phyloP scores from a whole-genome alignment of 2,113 vertebrate genomes.

The Microcebus tavaratra region DNA sequence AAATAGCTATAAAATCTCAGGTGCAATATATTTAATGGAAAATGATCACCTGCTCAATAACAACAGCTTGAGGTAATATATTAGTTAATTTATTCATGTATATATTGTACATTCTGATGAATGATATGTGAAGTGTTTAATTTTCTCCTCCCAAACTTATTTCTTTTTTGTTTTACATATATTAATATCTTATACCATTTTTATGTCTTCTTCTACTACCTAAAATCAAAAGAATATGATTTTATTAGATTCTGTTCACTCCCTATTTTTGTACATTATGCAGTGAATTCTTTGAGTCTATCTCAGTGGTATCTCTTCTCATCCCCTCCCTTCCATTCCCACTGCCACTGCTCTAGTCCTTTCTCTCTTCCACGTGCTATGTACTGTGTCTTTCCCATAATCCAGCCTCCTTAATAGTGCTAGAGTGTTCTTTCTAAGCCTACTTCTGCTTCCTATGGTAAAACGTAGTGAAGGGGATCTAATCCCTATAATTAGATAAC shows the following conservation, averaged over 20 bases:
- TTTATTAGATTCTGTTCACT: not conserved
- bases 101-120: slow-evolving; percentile 29
- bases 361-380: not conserved
- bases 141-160: slow-evolving; percentile 8
- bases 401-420: not conserved
- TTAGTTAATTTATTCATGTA: slow-evolving; percentile 31
- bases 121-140: not conserved
- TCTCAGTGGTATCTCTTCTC: not conserved
- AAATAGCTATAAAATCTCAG: slow-evolving; percentile 62
- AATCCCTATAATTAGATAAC: not conserved
- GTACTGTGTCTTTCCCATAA: not conserved
- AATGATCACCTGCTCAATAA: slow-evolving; percentile 45
- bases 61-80: slow-evolving; percentile 43
- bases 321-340: not conserved
- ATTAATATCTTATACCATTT: not conserved
- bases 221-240: not conserved
- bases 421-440: not conserved
- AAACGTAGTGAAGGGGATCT: not conserved
- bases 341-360: not conserved
- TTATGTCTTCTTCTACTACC: not conserved
- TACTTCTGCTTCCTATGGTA: not conserved
- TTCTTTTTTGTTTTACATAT: not conserved
- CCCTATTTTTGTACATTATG: not conserved
- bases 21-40: slow-evolving; percentile 60
- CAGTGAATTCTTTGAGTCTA: not conserved